These are phyloP conservation scores for Acanthochromis polyacanthus DNA, from an alignment of 2,113 vertebrate species.

Conservation along the genomic window DNA sequence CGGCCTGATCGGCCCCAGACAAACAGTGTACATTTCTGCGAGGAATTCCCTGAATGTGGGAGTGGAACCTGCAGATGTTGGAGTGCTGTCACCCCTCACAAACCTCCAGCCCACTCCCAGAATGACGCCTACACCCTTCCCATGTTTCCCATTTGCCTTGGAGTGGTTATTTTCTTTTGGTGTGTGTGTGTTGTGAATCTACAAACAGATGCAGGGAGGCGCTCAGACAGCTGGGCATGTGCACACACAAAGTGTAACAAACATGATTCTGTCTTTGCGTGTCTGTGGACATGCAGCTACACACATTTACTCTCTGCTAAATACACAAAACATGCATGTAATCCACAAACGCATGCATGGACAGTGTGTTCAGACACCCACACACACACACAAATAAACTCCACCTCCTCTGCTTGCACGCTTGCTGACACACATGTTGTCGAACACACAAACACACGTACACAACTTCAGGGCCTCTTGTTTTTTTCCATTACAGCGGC, in stretches of 20 bases:
- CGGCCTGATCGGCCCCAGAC: slow-evolving; percentile 22
- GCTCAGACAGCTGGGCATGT: slow-evolving; percentile 14
- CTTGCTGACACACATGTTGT: slow-evolving; percentile 25
- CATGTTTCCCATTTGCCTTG: slow-evolving; percentile 40
- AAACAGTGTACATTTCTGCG: slow-evolving; percentile 51
- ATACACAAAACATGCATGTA: neutral
- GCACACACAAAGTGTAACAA: neutral
- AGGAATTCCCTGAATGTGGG: slow-evolving; percentile 75
- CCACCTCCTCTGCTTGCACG: slow-evolving; percentile 6
- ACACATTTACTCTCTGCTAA: neutral
- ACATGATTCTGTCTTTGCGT: neutral
- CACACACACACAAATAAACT: slow-evolving; percentile 29
- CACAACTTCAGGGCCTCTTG: slow-evolving; percentile 47
- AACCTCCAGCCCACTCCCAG: slow-evolving; percentile 24
- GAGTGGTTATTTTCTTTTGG: neutral
- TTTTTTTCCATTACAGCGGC: slow-evolving; percentile 70
- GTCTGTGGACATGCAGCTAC: neutral
- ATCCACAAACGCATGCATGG: slow-evolving; percentile 1
- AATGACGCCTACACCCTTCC: slow-evolving; percentile 14
- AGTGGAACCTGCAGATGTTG: slow-evolving; percentile 68
- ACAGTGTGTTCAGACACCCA: slow-evolving; percentile 17
- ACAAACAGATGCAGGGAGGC: slow-evolving; percentile 25
- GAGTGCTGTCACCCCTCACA: slow-evolving; percentile 19
- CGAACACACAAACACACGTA: slow-evolving; percentile 35
- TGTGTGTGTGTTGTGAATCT: slow-evolving; percentile 26